Evolutionary conservation across 2,888 invertebrate species (phyloP).

Genomic region (Scaptomyza tumidula): DNA sequence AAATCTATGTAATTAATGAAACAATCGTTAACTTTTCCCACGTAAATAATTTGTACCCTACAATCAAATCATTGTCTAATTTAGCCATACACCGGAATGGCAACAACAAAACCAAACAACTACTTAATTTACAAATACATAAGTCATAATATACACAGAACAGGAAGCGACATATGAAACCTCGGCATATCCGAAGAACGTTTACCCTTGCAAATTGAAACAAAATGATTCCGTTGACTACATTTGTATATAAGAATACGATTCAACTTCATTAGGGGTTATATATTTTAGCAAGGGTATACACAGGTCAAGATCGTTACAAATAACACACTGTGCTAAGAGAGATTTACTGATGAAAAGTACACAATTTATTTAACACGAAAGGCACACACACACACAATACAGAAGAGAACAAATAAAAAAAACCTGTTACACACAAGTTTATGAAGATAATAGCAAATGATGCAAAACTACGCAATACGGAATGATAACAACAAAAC

Average conservation of each 20-base stretch:
- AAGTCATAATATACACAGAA: constrained; percentile 33
- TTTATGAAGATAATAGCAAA: constrained; percentile 41
- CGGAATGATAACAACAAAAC: constrained; percentile 39
- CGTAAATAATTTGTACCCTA: constrained; percentile 69
- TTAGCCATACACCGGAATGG: constrained; percentile 45
- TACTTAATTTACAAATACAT: constrained; percentile 14
- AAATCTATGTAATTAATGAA: constrained; percentile 42
- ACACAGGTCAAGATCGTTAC: constrained; percentile 31
- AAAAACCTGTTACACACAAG: constrained; percentile 44
- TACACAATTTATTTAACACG: constrained; percentile 47
- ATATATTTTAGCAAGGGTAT: constrained; percentile 28
- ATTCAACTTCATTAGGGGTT: background rate
- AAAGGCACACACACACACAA: constrained; percentile 43
- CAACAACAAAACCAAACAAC: constrained; percentile 8
- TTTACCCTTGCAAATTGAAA: constrained; percentile 22
- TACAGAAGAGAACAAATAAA: constrained; percentile 30
- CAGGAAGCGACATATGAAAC: constrained; percentile 9
- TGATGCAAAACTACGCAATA: constrained; percentile 50
- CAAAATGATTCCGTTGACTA: background rate
- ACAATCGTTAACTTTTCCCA: constrained; percentile 78
- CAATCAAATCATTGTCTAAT: constrained; percentile 62
- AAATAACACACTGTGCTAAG: constrained; percentile 35
- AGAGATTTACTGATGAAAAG: constrained; percentile 36
- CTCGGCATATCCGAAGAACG: constrained; percentile 20
- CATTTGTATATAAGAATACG: constrained; percentile 31